Percentiles rank a stretch among this genome's conserved stretches.
Conservation (phyloP, 1,140 invertebrate genomes). For the Bemisia tabaci region DNA sequence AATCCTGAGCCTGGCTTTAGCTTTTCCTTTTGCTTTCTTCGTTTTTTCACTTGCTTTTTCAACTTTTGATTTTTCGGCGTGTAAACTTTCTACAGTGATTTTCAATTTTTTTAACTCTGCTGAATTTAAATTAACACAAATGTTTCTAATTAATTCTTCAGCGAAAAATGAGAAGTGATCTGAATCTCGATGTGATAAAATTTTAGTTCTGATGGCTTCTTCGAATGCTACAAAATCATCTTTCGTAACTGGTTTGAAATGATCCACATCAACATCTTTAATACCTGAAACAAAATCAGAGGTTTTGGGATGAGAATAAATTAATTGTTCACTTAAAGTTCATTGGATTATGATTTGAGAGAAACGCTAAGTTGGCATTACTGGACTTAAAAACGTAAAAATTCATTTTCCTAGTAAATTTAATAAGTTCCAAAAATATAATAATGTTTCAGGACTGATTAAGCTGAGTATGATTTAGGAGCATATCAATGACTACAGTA, state of each 20-base stretch:
- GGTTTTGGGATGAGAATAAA: constrained; percentile 9
- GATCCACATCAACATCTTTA: constrained; percentile 44
- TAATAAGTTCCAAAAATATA: too few relatives aligned
- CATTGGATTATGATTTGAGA: too few relatives aligned
- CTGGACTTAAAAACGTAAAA: too few relatives aligned
- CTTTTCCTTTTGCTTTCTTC: constrained; percentile 62
- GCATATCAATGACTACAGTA: too few relatives aligned
- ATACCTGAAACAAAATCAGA: constrained; percentile 35
- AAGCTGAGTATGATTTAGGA: too few relatives aligned
- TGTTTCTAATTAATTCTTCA: constrained; percentile 61
- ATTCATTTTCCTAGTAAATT: too few relatives aligned
- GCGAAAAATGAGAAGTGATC: constrained; percentile 59
- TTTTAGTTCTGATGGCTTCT: constrained; percentile 54
- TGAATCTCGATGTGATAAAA: constrained; percentile 49
- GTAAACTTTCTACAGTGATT: constrained; percentile 57
- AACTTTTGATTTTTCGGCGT: constrained; percentile 66
- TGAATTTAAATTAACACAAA: constrained; percentile 56
- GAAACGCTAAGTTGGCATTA: too few relatives aligned
- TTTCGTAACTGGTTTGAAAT: constrained; percentile 51
- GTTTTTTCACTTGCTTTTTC: constrained; percentile 28
- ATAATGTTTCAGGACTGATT: too few relatives aligned
- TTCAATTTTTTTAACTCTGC: constrained; percentile 67
- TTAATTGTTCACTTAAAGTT: background rate
- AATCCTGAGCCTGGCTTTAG: constrained; percentile 51
- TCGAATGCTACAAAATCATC: constrained; percentile 69